Conservation (phyloP, 2,888 invertebrate genomes). For the Aethes cnicana region DNA sequence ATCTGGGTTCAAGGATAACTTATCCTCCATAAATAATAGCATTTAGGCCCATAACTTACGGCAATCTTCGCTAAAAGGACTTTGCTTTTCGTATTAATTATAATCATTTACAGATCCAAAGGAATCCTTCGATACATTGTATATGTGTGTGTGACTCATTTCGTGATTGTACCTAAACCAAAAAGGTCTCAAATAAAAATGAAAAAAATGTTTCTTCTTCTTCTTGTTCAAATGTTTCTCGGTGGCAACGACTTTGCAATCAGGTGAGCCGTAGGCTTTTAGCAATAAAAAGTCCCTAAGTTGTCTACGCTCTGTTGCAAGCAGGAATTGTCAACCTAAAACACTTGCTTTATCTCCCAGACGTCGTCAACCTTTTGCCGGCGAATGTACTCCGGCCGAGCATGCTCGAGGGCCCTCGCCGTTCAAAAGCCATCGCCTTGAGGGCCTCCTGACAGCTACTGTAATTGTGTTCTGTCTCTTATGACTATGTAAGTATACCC, state of each 20-base stretch:
- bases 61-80: neutral
- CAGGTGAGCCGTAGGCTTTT: no score
- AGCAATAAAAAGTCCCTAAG: no score
- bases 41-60: conserved; percentile 9
- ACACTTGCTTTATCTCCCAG: conserved; percentile 10
- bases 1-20: conserved; percentile 3
- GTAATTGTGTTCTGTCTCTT: neutral
- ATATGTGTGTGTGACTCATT: no score
- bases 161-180: no score
- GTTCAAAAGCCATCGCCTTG: conserved; percentile 8
- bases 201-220: no score
- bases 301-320: conserved; percentile 6
- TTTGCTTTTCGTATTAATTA: conserved; percentile 13
- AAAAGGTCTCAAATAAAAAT: no score
- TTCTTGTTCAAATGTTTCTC: no score
- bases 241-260: no score
- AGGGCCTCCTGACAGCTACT: neutral
- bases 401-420: conserved; percentile 6
- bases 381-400: neutral
- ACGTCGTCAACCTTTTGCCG: conserved; percentile 6
- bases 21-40: conserved; percentile 6
- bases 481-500: no score
- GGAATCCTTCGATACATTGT: no score
- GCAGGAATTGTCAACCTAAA: neutral
- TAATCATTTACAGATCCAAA: no score